These are phyloP conservation scores for Napeogenes sylphis DNA, from an alignment of 2,888 invertebrate genomes.

Conservation along the genomic window DNA sequence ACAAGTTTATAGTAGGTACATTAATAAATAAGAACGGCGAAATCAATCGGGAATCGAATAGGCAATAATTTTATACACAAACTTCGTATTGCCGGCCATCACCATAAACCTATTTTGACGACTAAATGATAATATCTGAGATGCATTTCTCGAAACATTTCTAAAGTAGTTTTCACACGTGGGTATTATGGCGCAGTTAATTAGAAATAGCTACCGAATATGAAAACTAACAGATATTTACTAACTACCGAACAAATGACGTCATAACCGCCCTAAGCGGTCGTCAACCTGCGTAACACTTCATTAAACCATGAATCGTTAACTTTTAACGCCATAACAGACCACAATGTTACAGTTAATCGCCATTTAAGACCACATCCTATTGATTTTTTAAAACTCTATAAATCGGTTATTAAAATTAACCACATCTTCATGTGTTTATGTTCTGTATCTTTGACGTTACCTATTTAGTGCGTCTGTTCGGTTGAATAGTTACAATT, in stretches of 20 bases:
- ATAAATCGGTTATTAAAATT: constrained; percentile 59
- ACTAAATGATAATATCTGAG: too few relatives aligned
- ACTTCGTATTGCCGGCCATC: constrained; percentile 33
- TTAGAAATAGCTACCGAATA: too few relatives aligned
- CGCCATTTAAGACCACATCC: constrained; percentile 62
- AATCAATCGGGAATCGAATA: constrained; percentile 35
- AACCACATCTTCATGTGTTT: constrained; percentile 53
- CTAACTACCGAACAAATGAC: constrained; percentile 16
- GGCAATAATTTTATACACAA: constrained; percentile 37
- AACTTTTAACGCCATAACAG: constrained; percentile 40
- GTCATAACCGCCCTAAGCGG: constrained; percentile 20
- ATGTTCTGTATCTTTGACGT: constrained; percentile 32
- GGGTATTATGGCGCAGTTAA: constrained; percentile 5
- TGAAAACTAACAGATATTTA: not conserved
- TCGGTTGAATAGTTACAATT: constrained; percentile 60
- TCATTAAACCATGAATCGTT: constrained; percentile 43
- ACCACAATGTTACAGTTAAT: constrained; percentile 54
- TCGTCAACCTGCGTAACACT: constrained; percentile 32
- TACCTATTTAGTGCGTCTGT: constrained; percentile 56
- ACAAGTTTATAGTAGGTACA: constrained; percentile 30
- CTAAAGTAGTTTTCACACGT: too few relatives aligned
- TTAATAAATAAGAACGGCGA: constrained; percentile 35
- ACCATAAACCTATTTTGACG: constrained; percentile 31
- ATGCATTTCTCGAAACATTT: too few relatives aligned
- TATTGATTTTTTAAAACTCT: constrained; percentile 55